Conservation (phyloP, 2,888 invertebrate genomes). For the Branchipolynoe longqiensis region DNA sequence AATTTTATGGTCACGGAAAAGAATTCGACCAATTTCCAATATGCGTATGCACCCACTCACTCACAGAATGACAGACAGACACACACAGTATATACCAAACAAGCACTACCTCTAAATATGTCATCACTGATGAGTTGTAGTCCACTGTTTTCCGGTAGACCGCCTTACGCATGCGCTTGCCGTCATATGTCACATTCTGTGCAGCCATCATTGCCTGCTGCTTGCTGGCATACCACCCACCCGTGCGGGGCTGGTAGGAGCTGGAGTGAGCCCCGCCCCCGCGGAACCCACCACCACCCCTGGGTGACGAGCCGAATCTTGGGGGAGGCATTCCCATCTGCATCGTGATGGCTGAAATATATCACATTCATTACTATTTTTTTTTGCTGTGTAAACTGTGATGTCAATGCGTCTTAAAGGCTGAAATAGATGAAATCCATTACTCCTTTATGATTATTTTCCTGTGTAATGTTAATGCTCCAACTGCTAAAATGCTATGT, state of each 20-base stretch:
- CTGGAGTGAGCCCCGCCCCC: neutral
- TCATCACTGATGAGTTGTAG: slow-evolving; percentile 96
- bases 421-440: too few relatives aligned
- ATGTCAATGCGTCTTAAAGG: too few relatives aligned
- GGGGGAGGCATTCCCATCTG: slow-evolving; percentile 12
- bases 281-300: neutral
- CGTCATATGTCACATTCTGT: slow-evolving; percentile 85
- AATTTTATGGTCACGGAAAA: too few relatives aligned
- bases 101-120: slow-evolving; percentile 93
- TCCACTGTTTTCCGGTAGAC: slow-evolving; percentile 99
- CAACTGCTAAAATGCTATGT: too few relatives aligned
- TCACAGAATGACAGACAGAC: too few relatives aligned
- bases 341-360: slow-evolving; percentile 16
- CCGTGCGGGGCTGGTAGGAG: slow-evolving; percentile 29
- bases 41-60: too few relatives aligned
- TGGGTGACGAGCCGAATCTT: slow-evolving; percentile 1
- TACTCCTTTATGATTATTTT: too few relatives aligned
- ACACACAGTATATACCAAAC: too few relatives aligned
- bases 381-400: too few relatives aligned
- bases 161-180: slow-evolving; percentile 96
- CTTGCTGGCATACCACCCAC: neutral
- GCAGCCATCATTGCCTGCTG: slow-evolving; percentile 41
- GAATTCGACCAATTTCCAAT: too few relatives aligned
- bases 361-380: too few relatives aligned
- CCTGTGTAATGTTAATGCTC: too few relatives aligned